Conservation (phyloP, 1,140 invertebrate genomes). For the Aphidius ervi region DNA sequence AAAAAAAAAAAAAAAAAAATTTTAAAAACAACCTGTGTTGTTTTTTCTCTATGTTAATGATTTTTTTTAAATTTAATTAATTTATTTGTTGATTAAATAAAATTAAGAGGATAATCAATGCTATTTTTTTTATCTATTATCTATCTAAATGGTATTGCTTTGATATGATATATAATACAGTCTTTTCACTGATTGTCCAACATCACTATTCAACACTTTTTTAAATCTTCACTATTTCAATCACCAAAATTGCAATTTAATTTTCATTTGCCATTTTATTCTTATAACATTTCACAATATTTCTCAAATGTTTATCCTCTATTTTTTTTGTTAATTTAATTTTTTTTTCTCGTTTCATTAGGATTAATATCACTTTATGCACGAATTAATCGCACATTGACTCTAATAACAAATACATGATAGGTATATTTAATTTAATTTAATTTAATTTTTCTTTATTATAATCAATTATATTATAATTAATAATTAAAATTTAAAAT, state of each 20-base stretch:
- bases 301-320: conserved; percentile 18
- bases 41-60: not conserved
- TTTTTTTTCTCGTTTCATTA: conserved; percentile 37
- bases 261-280: conserved; percentile 15
- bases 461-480: not conserved
- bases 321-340: conserved; percentile 35
- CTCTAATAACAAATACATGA: conserved; percentile 49
- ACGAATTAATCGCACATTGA: conserved; percentile 38
- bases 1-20: not conserved
- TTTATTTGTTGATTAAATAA: not conserved
- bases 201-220: conserved; percentile 48
- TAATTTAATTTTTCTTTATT: conserved; percentile 3
- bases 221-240: conserved; percentile 5
- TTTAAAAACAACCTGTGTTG: not conserved
- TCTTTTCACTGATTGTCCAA: conserved; percentile 56
- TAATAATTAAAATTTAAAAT: too few species aligned
- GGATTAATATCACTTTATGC: conserved; percentile 53
- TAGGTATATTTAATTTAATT: conserved; percentile 34
- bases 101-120: conserved; percentile 11
- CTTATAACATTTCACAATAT: not conserved
- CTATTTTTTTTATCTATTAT: not conserved
- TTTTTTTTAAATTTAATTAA: not conserved
- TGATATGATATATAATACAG: conserved; percentile 50
- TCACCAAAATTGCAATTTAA: not conserved
- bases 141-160: conserved; percentile 43